A percentile compares a stretch with the other conserved stretches of the same genome.
Evolutionary conservation across 2,888 invertebrate species (phyloP).

Genomic region (Aphrophora alni): DNA sequence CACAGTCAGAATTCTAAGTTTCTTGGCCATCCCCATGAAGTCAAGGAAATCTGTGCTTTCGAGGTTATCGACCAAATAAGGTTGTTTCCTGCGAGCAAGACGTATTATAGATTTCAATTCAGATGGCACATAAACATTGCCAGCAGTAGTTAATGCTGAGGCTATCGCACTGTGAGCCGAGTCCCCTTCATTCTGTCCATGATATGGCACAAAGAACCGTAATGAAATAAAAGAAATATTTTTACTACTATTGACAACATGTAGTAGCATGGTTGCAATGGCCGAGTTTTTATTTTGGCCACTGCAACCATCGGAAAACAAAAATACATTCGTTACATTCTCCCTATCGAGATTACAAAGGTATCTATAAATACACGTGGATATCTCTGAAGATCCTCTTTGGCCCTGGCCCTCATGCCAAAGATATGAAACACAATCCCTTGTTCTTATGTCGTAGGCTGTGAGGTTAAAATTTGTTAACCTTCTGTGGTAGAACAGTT

Average conservation of each 20-base stretch:
- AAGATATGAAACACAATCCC: too few relatives aligned
- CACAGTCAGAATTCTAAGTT: conserved; percentile 1
- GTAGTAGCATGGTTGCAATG: conserved; percentile 21
- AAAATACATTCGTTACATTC: background rate
- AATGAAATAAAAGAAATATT: too few relatives aligned
- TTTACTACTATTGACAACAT: background rate
- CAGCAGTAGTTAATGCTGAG: conserved; percentile 12
- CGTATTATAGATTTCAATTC: conserved; percentile 3
- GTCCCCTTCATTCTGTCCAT: conserved; percentile 34
- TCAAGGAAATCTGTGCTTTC: background rate
- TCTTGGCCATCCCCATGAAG: background rate
- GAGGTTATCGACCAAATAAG: background rate
- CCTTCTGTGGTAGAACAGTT: too few relatives aligned
- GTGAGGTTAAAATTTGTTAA: too few relatives aligned
- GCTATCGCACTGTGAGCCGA: conserved; percentile 31
- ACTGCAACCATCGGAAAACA: conserved; percentile 28
- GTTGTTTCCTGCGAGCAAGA: background rate
- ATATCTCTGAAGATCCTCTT: too few relatives aligned
- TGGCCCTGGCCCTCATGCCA: too few relatives aligned
- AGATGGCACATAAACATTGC: conserved; percentile 18
- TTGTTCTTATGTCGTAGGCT: background rate
- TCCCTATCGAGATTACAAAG: too few relatives aligned
- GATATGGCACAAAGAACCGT: conserved; percentile 13
- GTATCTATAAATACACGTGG: too few relatives aligned
- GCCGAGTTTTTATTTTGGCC: conserved; percentile 22